phyloP scores from a whole-genome alignment of 2,888 invertebrate species.

The Eilema sororculum region DNA sequence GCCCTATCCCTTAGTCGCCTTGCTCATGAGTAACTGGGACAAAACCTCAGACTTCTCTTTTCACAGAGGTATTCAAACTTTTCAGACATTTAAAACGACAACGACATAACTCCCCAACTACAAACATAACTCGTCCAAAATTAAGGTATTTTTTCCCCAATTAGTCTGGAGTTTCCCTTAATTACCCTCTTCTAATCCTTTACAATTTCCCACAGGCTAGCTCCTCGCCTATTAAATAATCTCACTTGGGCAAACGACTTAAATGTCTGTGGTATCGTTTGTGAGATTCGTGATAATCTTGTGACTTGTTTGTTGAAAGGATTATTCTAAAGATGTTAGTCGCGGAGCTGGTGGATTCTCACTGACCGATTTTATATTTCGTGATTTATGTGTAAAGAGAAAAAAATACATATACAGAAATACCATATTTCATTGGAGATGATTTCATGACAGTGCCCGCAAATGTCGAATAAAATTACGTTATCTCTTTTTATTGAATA shows the following conservation, averaged over 20 bases:
- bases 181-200: constrained; percentile 8
- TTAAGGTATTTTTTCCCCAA: constrained; percentile 11
- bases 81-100: not conserved
- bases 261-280: constrained; percentile 20
- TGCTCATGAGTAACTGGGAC: too few relatives aligned
- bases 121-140: constrained; percentile 9
- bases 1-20: too few relatives aligned
- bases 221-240: constrained; percentile 38
- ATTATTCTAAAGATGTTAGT: not conserved
- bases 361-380: not conserved
- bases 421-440: too few relatives aligned
- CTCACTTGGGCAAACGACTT: constrained; percentile 18
- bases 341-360: not conserved
- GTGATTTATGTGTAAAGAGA: not conserved
- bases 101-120: not conserved
- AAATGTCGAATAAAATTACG: too few relatives aligned
- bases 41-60: not conserved
- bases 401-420: too few relatives aligned
- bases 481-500: too few relatives aligned
- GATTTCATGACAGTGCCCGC: too few relatives aligned
- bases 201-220: constrained; percentile 4
- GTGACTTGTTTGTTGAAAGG: constrained; percentile 10
- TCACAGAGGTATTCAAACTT: not conserved
- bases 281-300: constrained; percentile 2
- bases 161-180: constrained; percentile 3